phyloP scores from a whole-genome alignment of 2,888 invertebrate species.

The Smittia aterrima region DNA sequence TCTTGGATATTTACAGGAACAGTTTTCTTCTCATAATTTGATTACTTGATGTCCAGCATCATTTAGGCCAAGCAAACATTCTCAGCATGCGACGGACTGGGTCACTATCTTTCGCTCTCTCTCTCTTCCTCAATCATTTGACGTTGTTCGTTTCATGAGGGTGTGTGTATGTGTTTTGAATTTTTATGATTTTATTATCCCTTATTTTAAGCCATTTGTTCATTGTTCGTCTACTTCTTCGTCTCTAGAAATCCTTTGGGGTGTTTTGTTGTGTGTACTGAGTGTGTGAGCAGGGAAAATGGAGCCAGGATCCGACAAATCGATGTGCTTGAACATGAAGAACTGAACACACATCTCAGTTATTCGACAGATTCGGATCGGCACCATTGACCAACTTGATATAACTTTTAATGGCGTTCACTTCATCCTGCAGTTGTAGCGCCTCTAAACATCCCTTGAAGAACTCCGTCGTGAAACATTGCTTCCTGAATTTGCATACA shows the following conservation, averaged over 20 bases:
- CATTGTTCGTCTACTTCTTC: conserved; percentile 1
- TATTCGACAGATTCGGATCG: conserved; percentile 57
- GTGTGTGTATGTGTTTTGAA: conserved; percentile 14
- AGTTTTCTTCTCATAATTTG: not conserved
- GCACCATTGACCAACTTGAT: conserved; percentile 89
- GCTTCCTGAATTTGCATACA: conserved; percentile 65
- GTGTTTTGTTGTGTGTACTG: not conserved
- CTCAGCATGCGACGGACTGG: not conserved
- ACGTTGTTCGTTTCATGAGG: not conserved
- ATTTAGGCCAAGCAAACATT: conserved; percentile 4
- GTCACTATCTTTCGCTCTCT: too few relatives aligned
- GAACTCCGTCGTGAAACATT: conserved; percentile 87
- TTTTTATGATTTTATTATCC: conserved; percentile 19
- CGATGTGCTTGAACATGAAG: not conserved
- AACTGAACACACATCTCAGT: not conserved
- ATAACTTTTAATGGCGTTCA: conserved; percentile 78
- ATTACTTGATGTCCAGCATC: conserved; percentile 36
- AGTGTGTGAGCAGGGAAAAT: not conserved
- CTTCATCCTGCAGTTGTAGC: conserved; percentile 78
- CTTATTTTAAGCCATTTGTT: conserved; percentile 4
- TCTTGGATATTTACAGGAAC: conserved; percentile 21
- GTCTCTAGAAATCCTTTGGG: not conserved
- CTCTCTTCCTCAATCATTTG: not conserved
- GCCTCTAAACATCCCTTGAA: conserved; percentile 90
- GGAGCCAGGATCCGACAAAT: not conserved